These are phyloP conservation scores for Pseudococcus longispinus DNA, from an alignment of 2,888 invertebrate genomes.

Conservation along the genomic window DNA sequence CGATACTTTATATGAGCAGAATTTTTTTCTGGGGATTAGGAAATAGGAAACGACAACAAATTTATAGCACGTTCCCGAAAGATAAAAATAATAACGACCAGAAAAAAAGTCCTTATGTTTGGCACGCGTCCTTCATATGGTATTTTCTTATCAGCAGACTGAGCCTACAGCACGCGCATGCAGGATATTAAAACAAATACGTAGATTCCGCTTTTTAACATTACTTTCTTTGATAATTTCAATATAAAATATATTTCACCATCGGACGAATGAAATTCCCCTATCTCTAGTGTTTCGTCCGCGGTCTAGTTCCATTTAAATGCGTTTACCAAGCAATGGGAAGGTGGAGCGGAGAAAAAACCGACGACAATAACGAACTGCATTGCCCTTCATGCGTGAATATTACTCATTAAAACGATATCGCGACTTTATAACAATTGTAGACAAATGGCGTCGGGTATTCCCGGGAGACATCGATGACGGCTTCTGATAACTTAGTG, in stretches of 20 bases:
- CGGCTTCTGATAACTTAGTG: background rate
- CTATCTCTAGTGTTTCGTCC: background rate
- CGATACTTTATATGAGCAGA: background rate
- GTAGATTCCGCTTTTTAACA: no score
- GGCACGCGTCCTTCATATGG: background rate
- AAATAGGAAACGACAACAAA: background rate
- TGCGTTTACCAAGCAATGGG: background rate
- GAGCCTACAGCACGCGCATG: no score
- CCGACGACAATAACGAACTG: background rate
- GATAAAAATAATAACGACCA: no score
- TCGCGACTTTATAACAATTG: background rate
- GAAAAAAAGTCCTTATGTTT: background rate
- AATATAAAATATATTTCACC: no score
- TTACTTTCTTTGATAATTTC: background rate
- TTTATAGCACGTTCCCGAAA: no score
- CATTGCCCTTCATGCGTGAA: background rate
- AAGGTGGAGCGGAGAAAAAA: background rate
- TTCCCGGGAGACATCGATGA: background rate
- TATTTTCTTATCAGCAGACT: no score
- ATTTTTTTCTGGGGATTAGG: background rate
- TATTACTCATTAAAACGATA: constrained; percentile 30
- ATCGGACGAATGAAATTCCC: background rate
- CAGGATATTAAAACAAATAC: background rate
- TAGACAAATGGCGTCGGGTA: background rate
- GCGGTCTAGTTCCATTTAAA: background rate